Conservation (phyloP, 2,113 vertebrate genomes). For the Catharus fuscescens region DNA sequence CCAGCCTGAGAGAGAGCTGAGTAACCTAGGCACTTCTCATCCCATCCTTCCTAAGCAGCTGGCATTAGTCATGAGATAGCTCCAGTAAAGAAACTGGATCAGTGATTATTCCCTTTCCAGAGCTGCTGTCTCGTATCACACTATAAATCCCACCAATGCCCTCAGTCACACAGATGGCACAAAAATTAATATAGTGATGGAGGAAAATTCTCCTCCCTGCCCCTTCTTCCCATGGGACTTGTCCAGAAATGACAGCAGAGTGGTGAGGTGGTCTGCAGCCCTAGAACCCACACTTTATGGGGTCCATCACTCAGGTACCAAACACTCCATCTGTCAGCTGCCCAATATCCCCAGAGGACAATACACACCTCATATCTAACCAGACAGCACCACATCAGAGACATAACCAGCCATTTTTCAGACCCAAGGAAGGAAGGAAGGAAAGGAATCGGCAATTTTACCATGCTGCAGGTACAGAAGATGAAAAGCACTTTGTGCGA, state of each 20-base stretch:
- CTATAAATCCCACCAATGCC: neutral
- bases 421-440: neutral
- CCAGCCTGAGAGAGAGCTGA: neutral
- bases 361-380: neutral
- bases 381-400: neutral
- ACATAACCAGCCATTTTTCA: neutral
- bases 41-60: neutral
- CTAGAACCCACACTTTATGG: neutral
- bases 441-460: neutral
- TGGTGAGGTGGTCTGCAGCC: neutral
- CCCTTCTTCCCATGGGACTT: neutral
- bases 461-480: neutral
- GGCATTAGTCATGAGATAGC: fast-evolving
- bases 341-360: neutral
- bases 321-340: neutral
- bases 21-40: neutral
- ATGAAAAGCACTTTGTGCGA: neutral
- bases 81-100: neutral
- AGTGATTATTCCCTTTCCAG: neutral
- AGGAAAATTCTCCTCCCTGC: neutral
- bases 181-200: neutral
- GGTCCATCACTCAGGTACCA: neutral
- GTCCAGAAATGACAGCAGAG: neutral
- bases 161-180: neutral
- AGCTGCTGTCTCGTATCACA: fast-evolving